Percentiles rank a stretch among this genome's conserved stretches.
Evolutionary conservation across 2,888 invertebrate species (phyloP).

Genomic region (Drosophila borealis): DNA sequence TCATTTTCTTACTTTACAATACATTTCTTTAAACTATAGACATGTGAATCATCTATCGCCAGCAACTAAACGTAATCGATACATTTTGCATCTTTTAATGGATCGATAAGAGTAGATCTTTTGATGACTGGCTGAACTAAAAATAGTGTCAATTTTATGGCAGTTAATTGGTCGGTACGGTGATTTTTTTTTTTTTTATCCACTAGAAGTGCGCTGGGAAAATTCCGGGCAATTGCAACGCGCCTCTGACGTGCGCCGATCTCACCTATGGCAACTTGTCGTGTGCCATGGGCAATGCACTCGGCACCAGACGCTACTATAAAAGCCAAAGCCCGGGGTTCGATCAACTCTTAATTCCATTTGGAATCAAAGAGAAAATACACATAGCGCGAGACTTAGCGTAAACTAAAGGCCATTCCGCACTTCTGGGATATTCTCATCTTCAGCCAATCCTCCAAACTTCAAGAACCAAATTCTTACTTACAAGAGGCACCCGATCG

Average conservation of each 20-base stretch:
- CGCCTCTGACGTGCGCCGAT: constrained; percentile 28
- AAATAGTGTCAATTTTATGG: constrained; percentile 51
- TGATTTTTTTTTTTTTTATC: constrained; percentile 49
- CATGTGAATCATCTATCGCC: constrained; percentile 27
- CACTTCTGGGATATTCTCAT: background rate
- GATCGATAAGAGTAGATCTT: constrained; percentile 19
- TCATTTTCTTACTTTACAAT: background rate
- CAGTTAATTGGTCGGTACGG: constrained; percentile 29
- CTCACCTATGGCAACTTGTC: constrained; percentile 33
- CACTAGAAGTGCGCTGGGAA: constrained; percentile 56
- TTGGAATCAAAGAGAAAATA: constrained; percentile 26
- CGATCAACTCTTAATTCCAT: constrained; percentile 30
- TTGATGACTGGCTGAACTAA: constrained; percentile 34
- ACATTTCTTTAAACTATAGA: background rate
- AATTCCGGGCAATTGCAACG: constrained; percentile 39
- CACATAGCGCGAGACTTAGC: background rate
- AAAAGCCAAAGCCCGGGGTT: constrained; percentile 39
- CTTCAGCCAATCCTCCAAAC: background rate
- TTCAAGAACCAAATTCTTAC: background rate
- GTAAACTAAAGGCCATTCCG: background rate
- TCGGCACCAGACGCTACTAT: constrained; percentile 42
- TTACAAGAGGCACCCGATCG: background rate
- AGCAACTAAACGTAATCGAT: background rate
- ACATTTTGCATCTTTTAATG: constrained; percentile 40
- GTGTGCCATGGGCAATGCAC: constrained; percentile 57